phyloP scores from a whole-genome alignment of 2,888 invertebrate species.

The Hydropsyche betteni region DNA sequence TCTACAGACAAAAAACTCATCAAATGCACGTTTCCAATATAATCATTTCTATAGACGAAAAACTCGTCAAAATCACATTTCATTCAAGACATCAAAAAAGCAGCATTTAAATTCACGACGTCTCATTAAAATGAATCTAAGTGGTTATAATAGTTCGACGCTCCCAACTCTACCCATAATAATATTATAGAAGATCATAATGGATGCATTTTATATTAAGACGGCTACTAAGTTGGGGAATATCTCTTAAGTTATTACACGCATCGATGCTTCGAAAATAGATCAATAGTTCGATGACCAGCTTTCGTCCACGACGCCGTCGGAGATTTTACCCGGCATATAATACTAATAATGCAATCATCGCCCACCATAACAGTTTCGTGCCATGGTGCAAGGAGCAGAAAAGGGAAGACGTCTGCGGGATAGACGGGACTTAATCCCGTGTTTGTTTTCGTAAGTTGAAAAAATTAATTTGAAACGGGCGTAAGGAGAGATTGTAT shows the following conservation, averaged over 20 bases:
- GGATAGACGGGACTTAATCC: slow-evolving; percentile 8
- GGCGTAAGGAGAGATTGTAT: not conserved
- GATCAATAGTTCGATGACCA: slow-evolving; percentile 50
- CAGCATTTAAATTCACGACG: no score
- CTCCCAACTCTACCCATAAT: no score
- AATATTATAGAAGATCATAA: slow-evolving; percentile 5
- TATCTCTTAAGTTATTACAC: slow-evolving; percentile 45
- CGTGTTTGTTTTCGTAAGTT: slow-evolving; percentile 14
- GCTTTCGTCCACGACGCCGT: not conserved
- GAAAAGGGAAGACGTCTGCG: slow-evolving; percentile 7
- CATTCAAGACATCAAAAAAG: no score
- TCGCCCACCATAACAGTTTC: no score
- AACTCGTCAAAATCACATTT: no score
- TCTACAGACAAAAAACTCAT: no score
- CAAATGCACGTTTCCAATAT: no score
- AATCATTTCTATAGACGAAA: no score
- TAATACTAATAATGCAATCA: no score
- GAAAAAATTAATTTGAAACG: slow-evolving; percentile 23
- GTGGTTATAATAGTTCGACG: not conserved
- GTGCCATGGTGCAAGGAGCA: no score
- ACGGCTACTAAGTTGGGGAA: slow-evolving; percentile 29
- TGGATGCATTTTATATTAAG: slow-evolving; percentile 28
- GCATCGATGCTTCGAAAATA: slow-evolving; percentile 49
- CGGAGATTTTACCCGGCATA: no score
- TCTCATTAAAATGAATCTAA: not conserved